Base-by-base conservation (phyloP, 2,797 vertebrate species). In the Bovichtus variegatus region DNA sequence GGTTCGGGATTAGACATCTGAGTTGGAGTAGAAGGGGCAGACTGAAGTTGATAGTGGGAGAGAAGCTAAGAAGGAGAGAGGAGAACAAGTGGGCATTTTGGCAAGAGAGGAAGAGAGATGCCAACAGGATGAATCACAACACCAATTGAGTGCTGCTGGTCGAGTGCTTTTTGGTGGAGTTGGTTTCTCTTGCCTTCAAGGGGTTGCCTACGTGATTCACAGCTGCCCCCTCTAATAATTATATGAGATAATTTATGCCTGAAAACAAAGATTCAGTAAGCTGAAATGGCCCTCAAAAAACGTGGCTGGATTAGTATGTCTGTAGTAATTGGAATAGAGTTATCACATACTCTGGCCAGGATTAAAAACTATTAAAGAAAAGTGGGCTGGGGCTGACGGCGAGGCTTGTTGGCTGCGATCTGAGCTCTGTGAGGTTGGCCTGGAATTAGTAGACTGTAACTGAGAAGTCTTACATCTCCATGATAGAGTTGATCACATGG, bases 111-210 rank as follows among this genome's bases (percentile, higher is more conserved):
- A 57, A 64, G 64, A 19, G 54, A 84, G 76, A 94, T 94, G 81
- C 94, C 92, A 86, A 46, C 3, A n/a, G 62, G 59, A 73, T 95
- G 92, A 94, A 85, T 94, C 93, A 94, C 65, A 66, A 27, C 5
- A 16, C 89, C 84, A 92, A 92, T 21, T 91, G 84, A 63, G 85
- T 65, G 41, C 79, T 71, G 73, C 82, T 74, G 44, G 43, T 71
- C 21, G 2, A 75, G 53, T 53, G 58, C 68, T 81, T 74, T 55
- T 40, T 31, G 44, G 43, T 82, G 0, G 4, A 55, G 80, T 43
- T 57, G 46, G 40, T 71, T 41, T 25, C 41, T 58, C 25, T 64
- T 23, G 47, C 54, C 18, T 78, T 54, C 34, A 31, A 66, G 34
- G 4, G 4, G 9, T 44, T 63, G 50, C 19, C 19, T 49, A 62